These are phyloP conservation scores for Periophthalmus modestus DNA, from an alignment of 2,113 vertebrate species.

Conservation along the genomic window DNA sequence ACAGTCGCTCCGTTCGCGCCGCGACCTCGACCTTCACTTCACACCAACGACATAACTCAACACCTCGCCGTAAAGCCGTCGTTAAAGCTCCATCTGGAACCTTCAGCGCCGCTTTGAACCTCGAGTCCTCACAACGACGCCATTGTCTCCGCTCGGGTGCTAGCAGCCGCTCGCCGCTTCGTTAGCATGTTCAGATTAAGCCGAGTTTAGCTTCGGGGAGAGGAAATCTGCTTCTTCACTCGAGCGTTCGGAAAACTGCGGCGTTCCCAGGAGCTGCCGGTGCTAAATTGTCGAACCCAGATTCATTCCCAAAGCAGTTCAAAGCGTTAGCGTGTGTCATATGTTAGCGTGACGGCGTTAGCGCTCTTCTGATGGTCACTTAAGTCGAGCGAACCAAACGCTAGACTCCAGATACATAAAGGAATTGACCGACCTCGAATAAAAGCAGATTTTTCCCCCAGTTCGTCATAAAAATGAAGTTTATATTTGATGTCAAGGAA, in stretches of 20 bases:
- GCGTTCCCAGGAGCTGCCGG: constrained; percentile 37
- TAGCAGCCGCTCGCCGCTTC: not conserved
- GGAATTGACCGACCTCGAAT: constrained; percentile 18
- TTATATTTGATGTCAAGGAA: not conserved
- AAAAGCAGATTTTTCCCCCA: constrained; percentile 19
- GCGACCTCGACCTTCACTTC: constrained; percentile 18
- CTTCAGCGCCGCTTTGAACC: constrained; percentile 43
- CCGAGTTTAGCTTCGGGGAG: constrained; percentile 19
- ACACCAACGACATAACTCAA: constrained; percentile 33
- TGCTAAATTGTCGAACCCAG: constrained; percentile 15
- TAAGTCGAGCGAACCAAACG: constrained; percentile 15
- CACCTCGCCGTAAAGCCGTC: constrained; percentile 32
- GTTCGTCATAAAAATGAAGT: not conserved
- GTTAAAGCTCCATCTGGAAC: constrained; percentile 56
- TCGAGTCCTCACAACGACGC: constrained; percentile 43
- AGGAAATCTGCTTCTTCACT: constrained; percentile 44
- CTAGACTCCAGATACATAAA: constrained; percentile 46
- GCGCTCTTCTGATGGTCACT: constrained; percentile 19
- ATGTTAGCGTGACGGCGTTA: constrained; percentile 37
- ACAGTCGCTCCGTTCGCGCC: constrained; percentile 19
- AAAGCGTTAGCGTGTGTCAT: not conserved
- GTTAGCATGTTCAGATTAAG: constrained; percentile 18
- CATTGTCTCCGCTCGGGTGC: constrained; percentile 51
- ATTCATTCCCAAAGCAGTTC: constrained; percentile 6
- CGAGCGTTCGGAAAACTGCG: constrained; percentile 24